Evolutionary conservation across 2,797 vertebrate species (phyloP).

Genomic region (Paratrypauchen microcephalus): DNA sequence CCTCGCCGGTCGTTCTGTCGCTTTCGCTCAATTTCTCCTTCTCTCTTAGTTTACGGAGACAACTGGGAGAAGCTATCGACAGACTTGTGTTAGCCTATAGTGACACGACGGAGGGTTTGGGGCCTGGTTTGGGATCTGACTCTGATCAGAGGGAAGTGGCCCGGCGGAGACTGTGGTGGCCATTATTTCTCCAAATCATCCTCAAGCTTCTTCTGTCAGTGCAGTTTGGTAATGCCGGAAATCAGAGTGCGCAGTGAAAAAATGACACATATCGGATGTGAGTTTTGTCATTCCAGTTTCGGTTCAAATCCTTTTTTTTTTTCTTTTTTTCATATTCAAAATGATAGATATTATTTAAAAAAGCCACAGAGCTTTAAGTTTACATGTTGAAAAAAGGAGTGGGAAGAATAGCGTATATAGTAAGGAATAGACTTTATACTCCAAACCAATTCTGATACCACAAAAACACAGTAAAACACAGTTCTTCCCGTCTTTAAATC

Average conservation of each 20-base stretch:
- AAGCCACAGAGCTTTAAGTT: too few species aligned
- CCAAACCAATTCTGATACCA: too few species aligned
- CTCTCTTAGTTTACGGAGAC: slow-evolving; percentile 46
- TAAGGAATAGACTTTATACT: too few species aligned
- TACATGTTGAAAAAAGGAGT: too few species aligned
- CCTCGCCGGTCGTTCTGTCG: slow-evolving; percentile 54
- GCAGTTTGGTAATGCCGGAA: not conserved
- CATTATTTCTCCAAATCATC: slow-evolving; percentile 8
- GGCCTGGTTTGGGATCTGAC: slow-evolving; percentile 6
- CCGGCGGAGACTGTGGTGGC: not conserved
- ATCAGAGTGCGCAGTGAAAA: not conserved
- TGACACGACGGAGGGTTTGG: not conserved
- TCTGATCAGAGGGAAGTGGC: slow-evolving; percentile 6
- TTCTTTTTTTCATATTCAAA: too few species aligned
- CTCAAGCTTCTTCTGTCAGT: slow-evolving; percentile 1
- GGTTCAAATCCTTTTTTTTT: not conserved
- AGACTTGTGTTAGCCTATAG: slow-evolving; percentile 17
- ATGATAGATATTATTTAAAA: too few species aligned
- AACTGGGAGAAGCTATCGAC: slow-evolving; percentile 33
- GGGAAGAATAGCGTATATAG: too few species aligned
- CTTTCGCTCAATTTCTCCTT: slow-evolving; percentile 48
- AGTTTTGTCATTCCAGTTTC: not conserved
- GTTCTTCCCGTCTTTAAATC: not conserved
- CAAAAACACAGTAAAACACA: not conserved
- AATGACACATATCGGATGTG: not conserved